Conservation (phyloP, 2,797 vertebrate genomes). For the Trichosurus vulpecula region DNA sequence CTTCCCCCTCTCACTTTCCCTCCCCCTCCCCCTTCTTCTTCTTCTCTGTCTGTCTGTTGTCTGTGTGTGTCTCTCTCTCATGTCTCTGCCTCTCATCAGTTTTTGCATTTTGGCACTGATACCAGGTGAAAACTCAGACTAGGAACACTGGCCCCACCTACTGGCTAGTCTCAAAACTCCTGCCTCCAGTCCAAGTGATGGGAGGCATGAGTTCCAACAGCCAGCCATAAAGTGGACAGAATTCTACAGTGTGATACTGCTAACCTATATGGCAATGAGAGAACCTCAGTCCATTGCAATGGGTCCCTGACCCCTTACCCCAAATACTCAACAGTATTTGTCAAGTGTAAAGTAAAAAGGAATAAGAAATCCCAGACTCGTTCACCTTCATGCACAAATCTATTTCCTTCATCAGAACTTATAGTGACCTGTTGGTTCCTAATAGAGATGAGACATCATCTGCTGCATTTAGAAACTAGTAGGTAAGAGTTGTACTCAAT, state of each 20-base stretch:
- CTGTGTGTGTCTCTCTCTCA: no score
- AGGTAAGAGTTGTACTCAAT: background rate
- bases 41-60: background rate
- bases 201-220: background rate
- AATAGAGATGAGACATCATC: background rate
- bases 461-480: background rate
- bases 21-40: background rate
- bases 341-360: background rate
- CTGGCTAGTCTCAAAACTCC: background rate
- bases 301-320: background rate
- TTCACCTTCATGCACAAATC: background rate
- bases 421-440: background rate
- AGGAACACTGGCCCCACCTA: background rate
- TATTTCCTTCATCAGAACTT: background rate
- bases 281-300: background rate
- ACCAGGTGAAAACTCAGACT: background rate
- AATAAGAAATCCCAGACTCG: background rate
- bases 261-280: background rate
- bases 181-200: background rate
- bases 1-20: background rate
- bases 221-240: background rate
- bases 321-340: background rate
- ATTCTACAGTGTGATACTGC: background rate
- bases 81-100: background rate
- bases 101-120: background rate